Conservation (phyloP, 2,888 invertebrate genomes). For the Seira ritae region DNA sequence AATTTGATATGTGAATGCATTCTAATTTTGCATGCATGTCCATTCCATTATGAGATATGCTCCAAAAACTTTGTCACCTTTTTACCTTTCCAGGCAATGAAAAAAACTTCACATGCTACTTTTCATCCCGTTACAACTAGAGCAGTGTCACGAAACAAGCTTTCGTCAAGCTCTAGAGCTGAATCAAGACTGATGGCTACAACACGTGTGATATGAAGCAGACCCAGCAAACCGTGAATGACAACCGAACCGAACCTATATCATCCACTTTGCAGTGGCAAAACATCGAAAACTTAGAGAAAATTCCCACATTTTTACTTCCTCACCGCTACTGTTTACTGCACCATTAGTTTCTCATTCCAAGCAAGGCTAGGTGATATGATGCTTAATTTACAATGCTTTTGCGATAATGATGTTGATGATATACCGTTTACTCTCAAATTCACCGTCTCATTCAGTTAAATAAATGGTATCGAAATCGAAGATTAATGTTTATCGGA, state of each 20-base stretch:
- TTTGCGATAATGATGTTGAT: constrained; percentile 1
- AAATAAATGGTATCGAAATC: not conserved
- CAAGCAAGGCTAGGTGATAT: not conserved
- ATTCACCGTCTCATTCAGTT: not conserved
- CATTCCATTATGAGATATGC: too few species aligned
- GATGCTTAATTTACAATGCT: not conserved
- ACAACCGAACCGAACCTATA: not conserved
- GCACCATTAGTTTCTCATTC: not conserved
- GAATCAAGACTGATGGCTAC: not conserved
- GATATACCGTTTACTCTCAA: not conserved
- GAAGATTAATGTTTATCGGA: not conserved
- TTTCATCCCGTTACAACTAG: too few species aligned
- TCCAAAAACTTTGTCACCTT: too few species aligned
- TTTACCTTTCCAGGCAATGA: too few species aligned
- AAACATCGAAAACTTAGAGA: not conserved
- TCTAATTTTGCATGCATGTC: too few species aligned
- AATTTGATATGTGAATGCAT: too few species aligned
- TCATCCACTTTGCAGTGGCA: not conserved
- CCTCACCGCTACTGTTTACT: not conserved
- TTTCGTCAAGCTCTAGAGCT: not conserved
- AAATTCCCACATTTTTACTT: not conserved
- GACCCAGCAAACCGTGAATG: not conserved
- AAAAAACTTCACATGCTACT: too few species aligned
- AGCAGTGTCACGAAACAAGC: too few species aligned
- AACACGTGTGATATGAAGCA: not conserved